Evolutionary conservation across 30 jellyfish, hydroid and myxozoan genomes (phyloP).

Genomic region (Pelagia noctiluca): DNA sequence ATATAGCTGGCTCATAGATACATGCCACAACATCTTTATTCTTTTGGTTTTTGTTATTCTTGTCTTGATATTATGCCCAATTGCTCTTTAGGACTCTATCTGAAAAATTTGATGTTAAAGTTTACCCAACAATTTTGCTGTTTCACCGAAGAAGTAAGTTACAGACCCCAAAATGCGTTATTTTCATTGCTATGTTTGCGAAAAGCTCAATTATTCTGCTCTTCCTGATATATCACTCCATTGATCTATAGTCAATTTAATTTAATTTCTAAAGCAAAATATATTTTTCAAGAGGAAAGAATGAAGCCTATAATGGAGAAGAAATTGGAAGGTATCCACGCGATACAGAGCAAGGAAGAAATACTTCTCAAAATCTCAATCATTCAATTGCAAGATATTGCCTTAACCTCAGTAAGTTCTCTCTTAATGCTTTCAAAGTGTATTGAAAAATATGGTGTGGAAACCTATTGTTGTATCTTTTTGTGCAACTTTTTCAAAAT

Average conservation of each 20-base stretch:
- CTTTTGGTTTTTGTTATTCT: not conserved
- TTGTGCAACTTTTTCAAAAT: not conserved
- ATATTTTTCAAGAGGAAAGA: not conserved
- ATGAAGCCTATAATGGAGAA: not conserved
- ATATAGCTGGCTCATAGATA: not conserved
- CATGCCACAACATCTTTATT: not conserved
- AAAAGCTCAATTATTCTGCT: too few relatives aligned
- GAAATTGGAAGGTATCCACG: not conserved
- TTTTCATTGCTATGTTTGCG: not conserved
- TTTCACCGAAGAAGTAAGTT: conserved; percentile 5
- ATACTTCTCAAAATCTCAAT: not conserved
- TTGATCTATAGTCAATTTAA: not conserved
- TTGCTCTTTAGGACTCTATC: not conserved
- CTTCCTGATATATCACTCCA: not conserved
- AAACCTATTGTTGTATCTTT: not conserved
- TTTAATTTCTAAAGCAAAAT: not conserved
- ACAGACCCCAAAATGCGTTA: not conserved
- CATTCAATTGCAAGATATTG: not conserved
- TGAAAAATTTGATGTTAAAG: not conserved
- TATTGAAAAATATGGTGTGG: not conserved
- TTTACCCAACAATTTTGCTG: not conserved
- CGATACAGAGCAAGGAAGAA: not conserved
- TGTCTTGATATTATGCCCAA: not conserved
- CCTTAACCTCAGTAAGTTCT: not conserved
- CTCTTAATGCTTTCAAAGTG: not conserved